Percentiles rank a stretch among this genome's conserved stretches.
Evolutionary conservation across 2,797 vertebrate species (phyloP).

Genomic region (Lepilemur septentrionalis): DNA sequence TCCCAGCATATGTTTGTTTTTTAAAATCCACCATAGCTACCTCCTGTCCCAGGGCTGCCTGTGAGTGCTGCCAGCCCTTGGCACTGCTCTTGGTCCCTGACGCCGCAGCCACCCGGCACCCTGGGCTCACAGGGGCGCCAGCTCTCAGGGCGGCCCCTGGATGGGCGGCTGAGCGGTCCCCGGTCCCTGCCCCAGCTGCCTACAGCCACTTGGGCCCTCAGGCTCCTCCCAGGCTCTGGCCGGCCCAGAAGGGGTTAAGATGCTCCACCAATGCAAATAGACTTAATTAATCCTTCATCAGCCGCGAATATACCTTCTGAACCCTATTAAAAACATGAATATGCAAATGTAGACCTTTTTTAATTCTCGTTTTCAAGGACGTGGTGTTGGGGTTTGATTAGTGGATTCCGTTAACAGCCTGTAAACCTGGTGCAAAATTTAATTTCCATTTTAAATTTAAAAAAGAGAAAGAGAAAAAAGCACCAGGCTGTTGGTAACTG

Average conservation of each 20-base stretch:
- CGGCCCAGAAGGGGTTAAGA: slow-evolving; percentile 82
- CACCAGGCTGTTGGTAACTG: slow-evolving; percentile 81
- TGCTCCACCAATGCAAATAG: slow-evolving; percentile 84
- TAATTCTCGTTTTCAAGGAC: slow-evolving; percentile 87
- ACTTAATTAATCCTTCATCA: slow-evolving; percentile 89
- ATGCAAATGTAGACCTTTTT: slow-evolving; percentile 88
- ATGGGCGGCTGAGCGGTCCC: rapidly evolving
- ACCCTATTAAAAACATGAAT: slow-evolving; percentile 89
- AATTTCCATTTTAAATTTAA: slow-evolving; percentile 88
- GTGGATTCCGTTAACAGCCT: slow-evolving; percentile 86
- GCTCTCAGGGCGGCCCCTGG: background rate
- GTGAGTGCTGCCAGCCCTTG: background rate
- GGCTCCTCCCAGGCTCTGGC: background rate
- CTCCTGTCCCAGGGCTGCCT: background rate
- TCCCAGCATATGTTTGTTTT: background rate
- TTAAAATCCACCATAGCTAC: background rate
- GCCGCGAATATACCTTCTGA: slow-evolving; percentile 88
- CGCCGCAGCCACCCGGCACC: background rate
- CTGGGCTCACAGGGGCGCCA: too few species aligned
- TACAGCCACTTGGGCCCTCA: too few species aligned
- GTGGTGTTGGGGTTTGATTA: slow-evolving; percentile 87
- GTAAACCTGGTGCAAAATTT: slow-evolving; percentile 86
- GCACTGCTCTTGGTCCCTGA: background rate
- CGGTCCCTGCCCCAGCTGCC: rapidly evolving
- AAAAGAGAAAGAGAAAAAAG: slow-evolving; percentile 28